Conservation (phyloP, 2,113 vertebrate genomes). For the Gobiocypris rarus region DNA sequence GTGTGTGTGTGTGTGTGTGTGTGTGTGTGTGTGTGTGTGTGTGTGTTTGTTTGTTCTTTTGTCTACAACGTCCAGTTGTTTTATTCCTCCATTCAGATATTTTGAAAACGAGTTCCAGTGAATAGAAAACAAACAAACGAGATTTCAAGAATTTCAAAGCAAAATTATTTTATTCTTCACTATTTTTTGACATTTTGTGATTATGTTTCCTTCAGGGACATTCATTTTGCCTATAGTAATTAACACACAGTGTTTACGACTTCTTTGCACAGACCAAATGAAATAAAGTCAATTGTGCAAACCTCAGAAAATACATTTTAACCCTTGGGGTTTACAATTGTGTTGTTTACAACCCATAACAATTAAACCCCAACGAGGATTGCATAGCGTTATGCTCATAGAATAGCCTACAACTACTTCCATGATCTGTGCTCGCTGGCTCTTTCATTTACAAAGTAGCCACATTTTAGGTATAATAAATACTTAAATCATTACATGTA, state of each 20-base stretch:
- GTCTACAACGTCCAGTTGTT: not conserved
- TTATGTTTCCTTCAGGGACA: slow-evolving; percentile 5
- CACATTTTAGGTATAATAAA: slow-evolving; percentile 51
- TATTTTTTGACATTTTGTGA: slow-evolving; percentile 8
- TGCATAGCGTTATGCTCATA: slow-evolving; percentile 70
- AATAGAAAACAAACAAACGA: not conserved
- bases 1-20: too few relatives aligned
- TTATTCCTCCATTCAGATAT: not conserved
- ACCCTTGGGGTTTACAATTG: slow-evolving; percentile 83
- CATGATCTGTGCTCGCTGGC: slow-evolving; percentile 70
- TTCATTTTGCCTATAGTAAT: slow-evolving; percentile 21
- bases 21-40: too few relatives aligned
- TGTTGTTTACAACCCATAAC: slow-evolving; percentile 77
- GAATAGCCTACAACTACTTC: slow-evolving; percentile 59
- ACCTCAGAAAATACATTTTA: slow-evolving; percentile 73
- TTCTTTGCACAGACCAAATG: slow-evolving; percentile 81
- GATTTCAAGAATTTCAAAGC: not conserved
- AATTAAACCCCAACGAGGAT: slow-evolving; percentile 83
- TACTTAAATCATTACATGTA: not conserved
- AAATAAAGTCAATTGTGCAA: slow-evolving; percentile 81
- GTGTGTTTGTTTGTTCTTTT: too few relatives aligned
- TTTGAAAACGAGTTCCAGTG: not conserved
- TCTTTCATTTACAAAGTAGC: slow-evolving; percentile 57
- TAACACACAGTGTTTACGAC: slow-evolving; percentile 83
- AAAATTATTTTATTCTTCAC: slow-evolving; percentile 47